Evolutionary conservation across 2,888 invertebrate species (phyloP), one percentile per base, ranked within the genome.

Genomic region (Andrena bicolor): DNA sequence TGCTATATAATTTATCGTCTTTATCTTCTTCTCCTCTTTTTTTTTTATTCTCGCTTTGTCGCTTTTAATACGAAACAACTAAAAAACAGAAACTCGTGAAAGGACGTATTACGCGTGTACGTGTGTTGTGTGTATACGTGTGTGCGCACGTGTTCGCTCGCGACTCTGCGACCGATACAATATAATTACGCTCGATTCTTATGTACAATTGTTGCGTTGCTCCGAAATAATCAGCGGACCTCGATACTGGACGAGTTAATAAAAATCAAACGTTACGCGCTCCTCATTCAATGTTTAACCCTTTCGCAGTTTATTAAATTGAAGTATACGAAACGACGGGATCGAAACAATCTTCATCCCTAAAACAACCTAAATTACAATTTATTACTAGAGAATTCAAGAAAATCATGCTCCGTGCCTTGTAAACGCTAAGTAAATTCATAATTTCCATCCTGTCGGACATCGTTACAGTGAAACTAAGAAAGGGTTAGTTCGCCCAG

Each of bases 1-100:
- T 83, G 79, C 80, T 86, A 85, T 85, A 91, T 91, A 91, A 91
- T 91, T 92, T 90, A 91, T 90, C 88, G 87, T 82, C 66, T 68
- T 79, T 60, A 58, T 49, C 26, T 51, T 28, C 41, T 30, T 66
- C 28, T 75, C 60, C 51, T 69, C 66, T 68, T 75, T 71, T 73
- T 78, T 68, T 75, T 78, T 65, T 63, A 68, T 49, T 60, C 65
- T 56, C 56, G 56, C 68, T 48, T 63, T 68, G 69, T 69, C 73
- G 58, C 63, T 30, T 78, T 77, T 76, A 84, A 84, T 77, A 86
- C 60, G 66, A 66, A 66, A 63, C 28, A 56, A 78, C 61, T 56
- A 66, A 73, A 49, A 69, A 64, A 76, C 64, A 5, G 23, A 85
- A 85, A 89, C 70, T 82, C 58, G 51, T 58, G 48, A 68, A 63